phyloP scores from a whole-genome alignment of 2,797 vertebrate genomes.

The Nothura maculosa region DNA sequence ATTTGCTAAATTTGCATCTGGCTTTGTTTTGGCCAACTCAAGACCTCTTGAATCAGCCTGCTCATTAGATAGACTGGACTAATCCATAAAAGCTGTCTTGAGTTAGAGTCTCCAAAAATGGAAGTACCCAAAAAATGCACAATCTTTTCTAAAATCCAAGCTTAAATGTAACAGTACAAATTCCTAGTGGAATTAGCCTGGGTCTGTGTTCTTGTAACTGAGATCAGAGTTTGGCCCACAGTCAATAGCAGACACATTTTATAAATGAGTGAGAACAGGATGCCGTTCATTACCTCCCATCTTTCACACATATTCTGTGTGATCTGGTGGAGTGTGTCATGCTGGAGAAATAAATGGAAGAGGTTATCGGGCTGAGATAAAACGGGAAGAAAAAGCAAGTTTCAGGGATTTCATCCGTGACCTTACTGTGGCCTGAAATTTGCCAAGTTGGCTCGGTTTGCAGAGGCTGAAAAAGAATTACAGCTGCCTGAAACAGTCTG shows the following conservation, averaged over 20 bases:
- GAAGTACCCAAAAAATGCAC: neutral
- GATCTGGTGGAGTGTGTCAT: neutral
- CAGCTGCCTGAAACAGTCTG: neutral
- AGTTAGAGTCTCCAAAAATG: neutral
- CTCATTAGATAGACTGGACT: neutral
- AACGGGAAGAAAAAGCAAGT: conserved; percentile 2
- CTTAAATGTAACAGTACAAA: neutral
- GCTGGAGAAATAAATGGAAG: conserved; percentile 23
- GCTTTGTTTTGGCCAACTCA: neutral
- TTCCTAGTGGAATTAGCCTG: neutral
- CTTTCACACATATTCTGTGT: conserved; percentile 33
- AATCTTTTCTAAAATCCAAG: neutral
- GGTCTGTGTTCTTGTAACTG: neutral
- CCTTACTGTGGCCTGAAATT: neutral
- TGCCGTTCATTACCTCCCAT: conserved; percentile 41
- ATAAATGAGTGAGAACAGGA: conserved; percentile 41
- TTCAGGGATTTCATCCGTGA: neutral
- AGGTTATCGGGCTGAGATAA: neutral
- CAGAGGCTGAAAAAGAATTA: neutral
- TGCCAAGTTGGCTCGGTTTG: neutral
- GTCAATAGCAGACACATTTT: conserved; percentile 33
- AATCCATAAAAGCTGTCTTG: neutral
- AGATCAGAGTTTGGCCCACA: conserved; percentile 28
- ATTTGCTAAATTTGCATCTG: neutral
- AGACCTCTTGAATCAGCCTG: neutral